Base-by-base conservation (phyloP, 92 coral and sea anemone species). In the Umimayanthus chanpuru region DNA sequence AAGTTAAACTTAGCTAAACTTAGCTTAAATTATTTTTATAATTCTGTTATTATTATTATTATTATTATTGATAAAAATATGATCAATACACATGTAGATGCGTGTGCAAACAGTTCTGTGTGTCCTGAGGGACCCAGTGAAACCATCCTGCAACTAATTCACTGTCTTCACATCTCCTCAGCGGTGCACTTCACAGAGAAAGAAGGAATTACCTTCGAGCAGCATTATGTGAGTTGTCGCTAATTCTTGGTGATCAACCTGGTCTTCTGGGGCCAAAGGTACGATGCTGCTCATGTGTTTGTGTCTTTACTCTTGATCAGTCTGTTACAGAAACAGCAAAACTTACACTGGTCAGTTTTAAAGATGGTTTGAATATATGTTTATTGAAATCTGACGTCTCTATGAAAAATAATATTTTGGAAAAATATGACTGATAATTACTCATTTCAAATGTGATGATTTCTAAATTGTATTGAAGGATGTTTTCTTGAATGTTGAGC, bases 201-300 rank as follows among this genome's bases (percentile, higher is more conserved):
- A 90, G 98, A 85, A 92, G 99, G 21, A 97, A 94, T 78, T 97
- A 97, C 78, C 88, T 97, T 20, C 89, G 98, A 73, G 88, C 96
- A 47, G 97, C 99, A 26, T 40, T 97, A 79, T 88, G 88, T 38
- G 99, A 97, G 88, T 89, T 97, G 91, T 88, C 98, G 1, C 81
- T 95, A 53, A 95, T 97, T 86, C 95, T 97, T 40, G 77, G 94
- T 78, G 99, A 97, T 88, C 99, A 97, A 81, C 99, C 99, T 74
- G 98, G 99, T 36, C 94, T 97, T 12, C 90, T 97, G 58, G 99
- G 98, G n/a, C 99, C 99, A 30, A 97, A 97, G 98, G 99, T 96
- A 80, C 28, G 23, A 8, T 61, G 26, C 68, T 18, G 16, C 44
- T 29, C 61, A 14, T 3, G 32, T 36, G 18, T 9, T 9, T 47